phyloP scores from a whole-genome alignment of 2,797 vertebrate species.

The Sebastes minor region DNA sequence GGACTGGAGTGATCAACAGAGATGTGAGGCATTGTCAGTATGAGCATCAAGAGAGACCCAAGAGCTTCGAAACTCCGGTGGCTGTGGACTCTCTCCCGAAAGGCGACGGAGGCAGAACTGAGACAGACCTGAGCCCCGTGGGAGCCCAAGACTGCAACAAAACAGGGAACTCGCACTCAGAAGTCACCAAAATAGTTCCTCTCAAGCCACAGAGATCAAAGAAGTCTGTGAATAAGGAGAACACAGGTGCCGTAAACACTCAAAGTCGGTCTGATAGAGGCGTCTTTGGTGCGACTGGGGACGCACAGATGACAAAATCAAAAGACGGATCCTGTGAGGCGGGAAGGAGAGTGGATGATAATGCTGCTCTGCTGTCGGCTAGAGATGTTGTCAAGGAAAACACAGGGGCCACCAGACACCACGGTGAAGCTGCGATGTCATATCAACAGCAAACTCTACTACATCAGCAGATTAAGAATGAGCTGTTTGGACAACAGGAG shows the following conservation, averaged over 20 bases:
- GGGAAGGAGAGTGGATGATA: slow-evolving; percentile 41
- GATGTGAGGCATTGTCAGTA: slow-evolving; percentile 43
- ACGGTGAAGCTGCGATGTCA: not conserved
- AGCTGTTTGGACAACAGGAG: slow-evolving; percentile 46
- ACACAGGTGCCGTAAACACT: slow-evolving; percentile 60
- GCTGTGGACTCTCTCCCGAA: slow-evolving; percentile 30
- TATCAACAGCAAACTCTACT: slow-evolving; percentile 33
- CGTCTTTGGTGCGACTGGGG: slow-evolving; percentile 21
- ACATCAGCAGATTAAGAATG: slow-evolving; percentile 30
- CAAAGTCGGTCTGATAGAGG: slow-evolving; percentile 45
- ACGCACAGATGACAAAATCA: slow-evolving; percentile 50
- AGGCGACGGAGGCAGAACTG: slow-evolving; percentile 6
- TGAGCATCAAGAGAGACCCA: slow-evolving; percentile 33
- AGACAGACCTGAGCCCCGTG: slow-evolving; percentile 50
- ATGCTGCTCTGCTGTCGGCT: not conserved
- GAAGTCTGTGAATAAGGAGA: slow-evolving; percentile 79
- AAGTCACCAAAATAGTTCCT: slow-evolving; percentile 78
- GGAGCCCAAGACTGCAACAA: slow-evolving; percentile 55
- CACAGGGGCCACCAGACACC: slow-evolving; percentile 1
- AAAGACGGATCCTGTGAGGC: slow-evolving; percentile 44
- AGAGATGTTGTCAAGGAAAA: slow-evolving; percentile 34
- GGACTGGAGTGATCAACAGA: slow-evolving; percentile 21
- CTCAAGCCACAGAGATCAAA: slow-evolving; percentile 86
- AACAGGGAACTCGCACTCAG: slow-evolving; percentile 56
- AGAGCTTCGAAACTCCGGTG: slow-evolving; percentile 28